Evolutionary conservation across 2,113 vertebrate genomes (phyloP).

Genomic region (Hydropotes inermis): DNA sequence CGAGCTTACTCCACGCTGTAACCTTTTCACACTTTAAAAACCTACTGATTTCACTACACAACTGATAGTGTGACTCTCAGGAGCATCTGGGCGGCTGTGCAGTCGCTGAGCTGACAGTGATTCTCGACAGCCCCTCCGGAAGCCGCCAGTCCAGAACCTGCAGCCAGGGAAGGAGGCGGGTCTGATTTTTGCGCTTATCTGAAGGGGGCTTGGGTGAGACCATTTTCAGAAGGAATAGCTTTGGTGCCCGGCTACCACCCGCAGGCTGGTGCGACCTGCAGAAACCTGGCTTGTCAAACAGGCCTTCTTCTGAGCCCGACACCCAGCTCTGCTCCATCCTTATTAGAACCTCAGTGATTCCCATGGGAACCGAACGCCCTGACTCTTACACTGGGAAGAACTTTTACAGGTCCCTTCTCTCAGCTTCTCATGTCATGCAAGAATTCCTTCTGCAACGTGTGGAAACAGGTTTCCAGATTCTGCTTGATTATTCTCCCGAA

Average conservation of each 20-base stretch:
- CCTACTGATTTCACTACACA: fast-evolving
- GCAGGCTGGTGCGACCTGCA: not conserved
- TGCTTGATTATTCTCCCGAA: not conserved
- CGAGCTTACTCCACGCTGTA: fast-evolving
- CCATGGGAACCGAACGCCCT: not conserved
- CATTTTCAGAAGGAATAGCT: not conserved
- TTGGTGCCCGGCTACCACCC: not conserved
- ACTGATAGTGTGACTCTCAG: not conserved
- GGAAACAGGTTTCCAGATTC: not conserved
- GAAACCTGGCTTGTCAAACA: not conserved
- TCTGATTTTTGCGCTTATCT: not conserved
- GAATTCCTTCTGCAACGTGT: not conserved
- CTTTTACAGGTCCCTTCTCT: not conserved
- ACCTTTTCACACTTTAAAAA: not conserved
- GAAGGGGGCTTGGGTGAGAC: not conserved
- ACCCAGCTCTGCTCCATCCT: not conserved
- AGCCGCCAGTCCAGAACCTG: not conserved
- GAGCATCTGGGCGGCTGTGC: fast-evolving
- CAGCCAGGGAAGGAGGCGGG: not conserved
- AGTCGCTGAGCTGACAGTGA: not conserved
- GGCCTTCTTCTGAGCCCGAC: not conserved
- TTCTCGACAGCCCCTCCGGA: not conserved
- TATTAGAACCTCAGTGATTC: not conserved
- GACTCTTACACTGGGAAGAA: not conserved
- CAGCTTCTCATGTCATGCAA: not conserved